Percentiles rank a stretch among this genome's conserved stretches.
These are phyloP conservation scores for Torymus aiolomorphi DNA, from an alignment of 2,888 invertebrate genomes.

Conservation along the genomic window DNA sequence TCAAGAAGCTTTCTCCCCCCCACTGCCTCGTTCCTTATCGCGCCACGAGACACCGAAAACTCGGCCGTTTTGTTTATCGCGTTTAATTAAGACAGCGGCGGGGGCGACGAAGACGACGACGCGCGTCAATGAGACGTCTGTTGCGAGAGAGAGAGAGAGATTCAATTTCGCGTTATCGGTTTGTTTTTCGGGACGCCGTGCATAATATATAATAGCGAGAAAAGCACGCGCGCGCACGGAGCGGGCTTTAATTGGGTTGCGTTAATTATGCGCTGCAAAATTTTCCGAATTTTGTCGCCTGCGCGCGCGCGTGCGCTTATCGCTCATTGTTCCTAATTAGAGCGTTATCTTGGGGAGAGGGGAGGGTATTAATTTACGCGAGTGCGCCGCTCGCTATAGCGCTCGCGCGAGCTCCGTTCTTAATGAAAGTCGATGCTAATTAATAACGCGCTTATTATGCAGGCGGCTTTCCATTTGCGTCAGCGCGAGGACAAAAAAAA, in stretches of 20 bases:
- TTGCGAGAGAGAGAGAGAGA: slow-evolving; percentile 9
- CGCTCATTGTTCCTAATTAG: slow-evolving; percentile 54
- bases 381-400: not conserved
- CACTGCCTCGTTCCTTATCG: slow-evolving; percentile 10
- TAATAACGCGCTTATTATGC: slow-evolving; percentile 47
- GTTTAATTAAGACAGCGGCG: slow-evolving; percentile 20
- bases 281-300: slow-evolving; percentile 45
- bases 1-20: slow-evolving; percentile 22
- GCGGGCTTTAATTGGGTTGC: slow-evolving; percentile 38
- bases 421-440: slow-evolving; percentile 51
- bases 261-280: slow-evolving; percentile 41
- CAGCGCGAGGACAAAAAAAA: slow-evolving; percentile 37
- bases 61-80: slow-evolving; percentile 29
- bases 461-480: slow-evolving; percentile 48
- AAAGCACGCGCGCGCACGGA: not conserved
- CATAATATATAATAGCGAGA: no score
- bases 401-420: slow-evolving; percentile 13
- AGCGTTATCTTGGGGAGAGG: slow-evolving; percentile 44
- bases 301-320: slow-evolving; percentile 45
- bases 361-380: slow-evolving; percentile 48
- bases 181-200: not conserved
- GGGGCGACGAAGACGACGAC: no score
- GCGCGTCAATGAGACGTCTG: not conserved
- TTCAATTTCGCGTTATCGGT: slow-evolving; percentile 36
- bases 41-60: slow-evolving; percentile 13